phyloP scores from a whole-genome alignment of 2,888 invertebrate genomes.

The Lithophane ornitopus region DNA sequence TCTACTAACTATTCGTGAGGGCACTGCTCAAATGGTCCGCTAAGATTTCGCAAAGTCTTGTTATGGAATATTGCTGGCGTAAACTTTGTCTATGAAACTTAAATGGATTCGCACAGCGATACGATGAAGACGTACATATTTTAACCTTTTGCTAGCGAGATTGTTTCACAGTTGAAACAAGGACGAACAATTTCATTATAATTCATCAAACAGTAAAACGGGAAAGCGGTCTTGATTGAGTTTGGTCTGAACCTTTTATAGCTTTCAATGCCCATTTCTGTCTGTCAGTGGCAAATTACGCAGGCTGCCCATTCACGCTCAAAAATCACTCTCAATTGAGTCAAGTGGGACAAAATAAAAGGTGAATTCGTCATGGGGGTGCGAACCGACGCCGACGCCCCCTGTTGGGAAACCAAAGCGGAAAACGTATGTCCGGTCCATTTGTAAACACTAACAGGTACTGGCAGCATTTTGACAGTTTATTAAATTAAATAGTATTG shows the following conservation, averaged over 20 bases:
- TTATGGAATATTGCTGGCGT: slow-evolving; percentile 81
- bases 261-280: slow-evolving; percentile 88
- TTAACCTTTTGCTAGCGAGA: slow-evolving; percentile 61
- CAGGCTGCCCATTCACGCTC: slow-evolving; percentile 89
- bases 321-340: slow-evolving; percentile 90
- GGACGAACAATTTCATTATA: slow-evolving; percentile 57
- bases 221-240: slow-evolving; percentile 82
- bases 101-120: slow-evolving; percentile 80
- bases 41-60: slow-evolving; percentile 85
- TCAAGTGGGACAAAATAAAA: slow-evolving; percentile 90
- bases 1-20: slow-evolving; percentile 86
- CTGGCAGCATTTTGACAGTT: slow-evolving; percentile 87
- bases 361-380: slow-evolving; percentile 88
- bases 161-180: slow-evolving; percentile 52
- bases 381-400: slow-evolving; percentile 80
- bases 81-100: slow-evolving; percentile 83
- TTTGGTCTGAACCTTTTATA: slow-evolving; percentile 86
- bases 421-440: slow-evolving; percentile 89
- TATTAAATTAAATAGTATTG: slow-evolving; percentile 86
- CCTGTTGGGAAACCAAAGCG: slow-evolving; percentile 85
- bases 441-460: slow-evolving; percentile 88
- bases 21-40: slow-evolving; percentile 81
- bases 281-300: slow-evolving; percentile 89
- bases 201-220: slow-evolving; percentile 68
- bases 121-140: slow-evolving; percentile 70